Percentiles rank a stretch among this genome's conserved stretches.
Conservation (phyloP, 2,113 vertebrate genomes). For the Colinus virginianus region DNA sequence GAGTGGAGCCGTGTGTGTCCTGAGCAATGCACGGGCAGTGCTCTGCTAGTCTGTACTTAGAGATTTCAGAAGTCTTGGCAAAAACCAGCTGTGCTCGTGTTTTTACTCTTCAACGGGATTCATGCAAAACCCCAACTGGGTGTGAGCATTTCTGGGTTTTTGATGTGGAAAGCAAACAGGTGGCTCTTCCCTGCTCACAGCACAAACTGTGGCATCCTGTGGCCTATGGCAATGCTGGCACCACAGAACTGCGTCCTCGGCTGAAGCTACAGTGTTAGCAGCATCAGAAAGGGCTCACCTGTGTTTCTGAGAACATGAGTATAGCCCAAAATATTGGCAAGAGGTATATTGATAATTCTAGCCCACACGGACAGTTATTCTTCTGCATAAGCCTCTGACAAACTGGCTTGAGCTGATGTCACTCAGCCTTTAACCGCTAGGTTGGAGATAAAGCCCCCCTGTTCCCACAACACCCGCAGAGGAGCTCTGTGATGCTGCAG, state of each 20-base stretch:
- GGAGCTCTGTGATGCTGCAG: neutral
- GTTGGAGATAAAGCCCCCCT: neutral
- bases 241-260: neutral
- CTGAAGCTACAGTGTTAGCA: neutral
- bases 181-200: neutral
- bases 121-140: neutral
- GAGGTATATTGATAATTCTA: neutral
- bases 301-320: neutral
- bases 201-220: neutral
- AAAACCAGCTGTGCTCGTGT: neutral
- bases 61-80: neutral
- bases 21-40: rapidly evolving
- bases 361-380: neutral
- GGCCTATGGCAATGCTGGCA: neutral
- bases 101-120: neutral
- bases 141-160: neutral
- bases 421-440: neutral
- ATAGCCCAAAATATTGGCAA: neutral
- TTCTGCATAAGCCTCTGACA: neutral
- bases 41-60: neutral
- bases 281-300: neutral
- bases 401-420: rapidly evolving
- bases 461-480: neutral
- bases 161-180: neutral
- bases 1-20: neutral